phyloP scores from a whole-genome alignment of 2,888 invertebrate species.

The Psylliodes chrysocephalus region DNA sequence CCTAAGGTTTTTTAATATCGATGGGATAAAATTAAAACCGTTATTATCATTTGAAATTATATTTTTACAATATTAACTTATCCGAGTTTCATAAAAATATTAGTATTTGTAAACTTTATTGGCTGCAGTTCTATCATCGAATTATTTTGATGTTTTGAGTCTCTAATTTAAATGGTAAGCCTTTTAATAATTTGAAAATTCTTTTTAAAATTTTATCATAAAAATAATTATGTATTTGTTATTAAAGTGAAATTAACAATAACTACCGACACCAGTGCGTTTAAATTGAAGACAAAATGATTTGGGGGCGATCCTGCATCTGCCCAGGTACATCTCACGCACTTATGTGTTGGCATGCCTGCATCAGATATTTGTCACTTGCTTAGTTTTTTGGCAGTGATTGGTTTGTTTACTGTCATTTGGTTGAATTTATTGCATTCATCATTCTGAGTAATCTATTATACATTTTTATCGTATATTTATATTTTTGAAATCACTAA shows the following conservation, averaged over 20 bases:
- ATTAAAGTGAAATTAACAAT: constrained; percentile 28
- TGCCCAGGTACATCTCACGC: constrained; percentile 63
- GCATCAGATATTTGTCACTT: constrained; percentile 63
- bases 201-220: constrained; percentile 7
- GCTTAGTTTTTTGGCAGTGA: constrained; percentile 60
- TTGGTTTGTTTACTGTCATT: constrained; percentile 55
- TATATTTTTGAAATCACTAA: constrained; percentile 52
- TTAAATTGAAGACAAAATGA: constrained; percentile 53
- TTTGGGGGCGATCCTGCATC: constrained; percentile 54
- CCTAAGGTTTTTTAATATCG: no score
- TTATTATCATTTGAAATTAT: no score
- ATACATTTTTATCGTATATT: constrained; percentile 46
- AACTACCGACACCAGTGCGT: constrained; percentile 43
- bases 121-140: no score
- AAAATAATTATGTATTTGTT: constrained; percentile 21
- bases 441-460: constrained; percentile 51
- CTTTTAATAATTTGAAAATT: constrained; percentile 3
- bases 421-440: constrained; percentile 54
- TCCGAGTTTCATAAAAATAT: no score
- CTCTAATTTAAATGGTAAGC: background rate
- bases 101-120: no score
- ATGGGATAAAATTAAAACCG: no score
- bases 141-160: no score
- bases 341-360: constrained; percentile 66
- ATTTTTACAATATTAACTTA: no score